Evolutionary conservation across 2,113 vertebrate species (phyloP).

Genomic region (Prunella fulvescens): DNA sequence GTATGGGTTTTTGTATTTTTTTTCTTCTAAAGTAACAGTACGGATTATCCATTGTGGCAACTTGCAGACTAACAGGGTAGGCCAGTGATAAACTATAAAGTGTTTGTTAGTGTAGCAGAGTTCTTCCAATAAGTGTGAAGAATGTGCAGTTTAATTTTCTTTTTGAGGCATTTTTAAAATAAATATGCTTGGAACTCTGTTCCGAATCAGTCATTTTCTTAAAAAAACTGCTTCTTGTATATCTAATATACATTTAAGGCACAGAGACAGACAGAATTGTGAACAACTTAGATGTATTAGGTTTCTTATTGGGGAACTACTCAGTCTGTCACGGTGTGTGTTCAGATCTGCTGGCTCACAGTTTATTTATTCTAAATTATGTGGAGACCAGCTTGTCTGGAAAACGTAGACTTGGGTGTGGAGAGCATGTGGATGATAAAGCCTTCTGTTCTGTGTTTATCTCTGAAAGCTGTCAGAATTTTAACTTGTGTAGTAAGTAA

Average conservation of each 20-base stretch:
- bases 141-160: not conserved
- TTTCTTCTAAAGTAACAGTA: not conserved
- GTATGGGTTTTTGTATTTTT: not conserved
- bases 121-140: not conserved
- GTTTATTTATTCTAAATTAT: not conserved
- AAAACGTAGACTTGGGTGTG: not conserved
- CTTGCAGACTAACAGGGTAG: not conserved
- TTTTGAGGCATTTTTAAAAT: not conserved
- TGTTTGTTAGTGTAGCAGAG: not conserved
- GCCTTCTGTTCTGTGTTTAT: not conserved
- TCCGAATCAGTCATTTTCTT: not conserved
- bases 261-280: not conserved
- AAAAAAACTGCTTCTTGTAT: not conserved
- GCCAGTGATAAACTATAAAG: not conserved
- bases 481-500: not conserved
- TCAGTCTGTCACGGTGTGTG: not conserved
- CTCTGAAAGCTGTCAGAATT: not conserved
- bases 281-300: not conserved
- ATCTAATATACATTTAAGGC: not conserved
- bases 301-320: not conserved
- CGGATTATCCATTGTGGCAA: not conserved
- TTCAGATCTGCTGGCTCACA: not conserved
- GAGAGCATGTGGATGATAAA: not conserved
- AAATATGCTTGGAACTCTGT: not conserved
- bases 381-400: not conserved